Conservation (phyloP, 23 tunicate genomes). For the Phallusia fumigata region DNA sequence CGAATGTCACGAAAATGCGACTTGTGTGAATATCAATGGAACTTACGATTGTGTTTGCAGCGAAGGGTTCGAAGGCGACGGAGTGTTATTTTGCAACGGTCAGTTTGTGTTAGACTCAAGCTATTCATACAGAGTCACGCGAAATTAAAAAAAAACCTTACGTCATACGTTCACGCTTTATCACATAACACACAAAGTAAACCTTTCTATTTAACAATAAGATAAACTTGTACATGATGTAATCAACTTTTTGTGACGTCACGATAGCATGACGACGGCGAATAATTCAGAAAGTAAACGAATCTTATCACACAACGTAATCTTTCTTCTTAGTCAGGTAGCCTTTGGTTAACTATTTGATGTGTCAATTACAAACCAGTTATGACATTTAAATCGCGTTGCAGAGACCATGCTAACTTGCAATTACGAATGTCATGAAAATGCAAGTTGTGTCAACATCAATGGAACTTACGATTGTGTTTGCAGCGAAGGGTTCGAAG, state of each 20-base stretch:
- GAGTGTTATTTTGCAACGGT: background rate
- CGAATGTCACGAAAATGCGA: conserved; percentile 8
- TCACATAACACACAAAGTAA: too few relatives aligned
- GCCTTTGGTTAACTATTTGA: too few relatives aligned
- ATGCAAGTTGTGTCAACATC: background rate
- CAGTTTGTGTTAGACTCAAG: background rate
- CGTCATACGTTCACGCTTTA: too few relatives aligned
- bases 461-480: conserved; percentile 18
- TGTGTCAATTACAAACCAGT: too few relatives aligned
- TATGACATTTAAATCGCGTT: too few relatives aligned
- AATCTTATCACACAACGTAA: too few relatives aligned
- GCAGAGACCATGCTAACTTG: background rate
- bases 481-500: conserved; percentile 1
- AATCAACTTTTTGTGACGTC: too few relatives aligned
- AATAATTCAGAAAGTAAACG: too few relatives aligned
- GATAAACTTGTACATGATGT: too few relatives aligned
- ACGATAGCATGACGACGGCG: too few relatives aligned
- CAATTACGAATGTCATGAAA: background rate
- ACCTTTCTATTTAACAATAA: too few relatives aligned
- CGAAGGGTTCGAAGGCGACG: conserved; percentile 17
- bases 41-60: conserved; percentile 12
- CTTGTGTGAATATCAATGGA: background rate
- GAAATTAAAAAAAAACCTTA: background rate
- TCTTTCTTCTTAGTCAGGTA: too few relatives aligned
- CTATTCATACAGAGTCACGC: background rate